phyloP scores from a whole-genome alignment of 2,888 invertebrate genomes.

The Drosophila demipolita region DNA sequence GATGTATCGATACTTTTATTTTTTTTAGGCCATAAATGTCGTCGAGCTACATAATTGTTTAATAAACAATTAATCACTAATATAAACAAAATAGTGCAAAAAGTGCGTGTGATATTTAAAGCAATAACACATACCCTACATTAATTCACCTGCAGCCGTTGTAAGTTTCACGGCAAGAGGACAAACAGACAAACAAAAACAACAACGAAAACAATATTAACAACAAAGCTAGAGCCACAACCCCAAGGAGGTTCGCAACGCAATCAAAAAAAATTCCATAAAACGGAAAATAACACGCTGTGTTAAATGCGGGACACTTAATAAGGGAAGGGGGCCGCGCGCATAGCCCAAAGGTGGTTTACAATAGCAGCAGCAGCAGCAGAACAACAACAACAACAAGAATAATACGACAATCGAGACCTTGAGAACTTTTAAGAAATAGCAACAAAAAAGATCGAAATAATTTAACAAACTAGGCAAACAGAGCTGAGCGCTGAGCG shows the following conservation, averaged over 20 bases:
- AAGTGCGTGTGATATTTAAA: slow-evolving; percentile 45
- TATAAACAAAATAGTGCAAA: slow-evolving; percentile 73
- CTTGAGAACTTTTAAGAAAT: slow-evolving; percentile 76
- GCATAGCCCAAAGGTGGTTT: slow-evolving; percentile 66
- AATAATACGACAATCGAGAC: slow-evolving; percentile 64
- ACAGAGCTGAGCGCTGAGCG: slow-evolving; percentile 45
- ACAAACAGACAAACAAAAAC: slow-evolving; percentile 40
- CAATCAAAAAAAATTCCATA: slow-evolving; percentile 70
- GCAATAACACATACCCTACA: slow-evolving; percentile 18
- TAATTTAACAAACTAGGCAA: slow-evolving; percentile 57
- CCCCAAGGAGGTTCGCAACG: slow-evolving; percentile 74
- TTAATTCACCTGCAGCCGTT: slow-evolving; percentile 14
- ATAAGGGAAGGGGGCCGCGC: slow-evolving; percentile 28
- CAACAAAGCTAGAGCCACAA: slow-evolving; percentile 52
- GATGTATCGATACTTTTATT: slow-evolving; percentile 52
- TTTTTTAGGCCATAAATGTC: slow-evolving; percentile 54
- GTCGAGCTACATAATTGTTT: slow-evolving; percentile 74
- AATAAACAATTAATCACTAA: slow-evolving; percentile 79
- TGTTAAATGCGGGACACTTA: slow-evolving; percentile 19
- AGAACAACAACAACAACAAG: slow-evolving; percentile 30
- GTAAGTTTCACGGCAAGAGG: slow-evolving; percentile 5
- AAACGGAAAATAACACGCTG: slow-evolving; percentile 67
- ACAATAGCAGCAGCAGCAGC: slow-evolving; percentile 45
- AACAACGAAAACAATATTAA: slow-evolving; percentile 49
- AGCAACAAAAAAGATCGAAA: slow-evolving; percentile 53